phyloP scores from a whole-genome alignment of 2,113 vertebrate species.

The Tychaedon coryphoeus region DNA sequence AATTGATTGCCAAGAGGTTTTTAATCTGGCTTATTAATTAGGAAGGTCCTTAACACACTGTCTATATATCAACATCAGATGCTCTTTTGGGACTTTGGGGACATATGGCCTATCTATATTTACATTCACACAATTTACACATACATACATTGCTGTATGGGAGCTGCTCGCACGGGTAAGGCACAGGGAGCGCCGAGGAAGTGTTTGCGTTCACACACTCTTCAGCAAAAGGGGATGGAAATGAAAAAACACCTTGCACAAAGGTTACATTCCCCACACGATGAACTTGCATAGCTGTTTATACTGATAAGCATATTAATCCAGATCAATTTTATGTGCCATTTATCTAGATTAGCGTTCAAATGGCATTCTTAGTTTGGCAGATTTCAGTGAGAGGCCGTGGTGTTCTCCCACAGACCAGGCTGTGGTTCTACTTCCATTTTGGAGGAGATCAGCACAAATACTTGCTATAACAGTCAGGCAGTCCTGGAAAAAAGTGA shows the following conservation, averaged over 20 bases:
- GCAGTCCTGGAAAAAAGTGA: neutral
- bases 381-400: neutral
- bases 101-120: constrained; percentile 63
- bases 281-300: neutral
- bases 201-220: neutral
- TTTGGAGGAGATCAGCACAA: neutral
- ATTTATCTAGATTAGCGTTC: neutral
- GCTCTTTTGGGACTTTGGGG: constrained; percentile 61
- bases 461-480: neutral
- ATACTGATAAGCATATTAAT: neutral
- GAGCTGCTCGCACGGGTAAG: neutral
- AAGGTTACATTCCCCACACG: neutral
- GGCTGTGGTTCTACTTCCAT: neutral
- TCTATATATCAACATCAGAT: constrained; percentile 65
- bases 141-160: constrained; percentile 4
- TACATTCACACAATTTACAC: constrained; percentile 61
- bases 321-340: neutral
- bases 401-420: neutral
- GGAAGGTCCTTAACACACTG: constrained; percentile 59
- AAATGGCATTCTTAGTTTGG: neutral
- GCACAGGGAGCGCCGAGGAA: neutral
- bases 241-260: neutral
- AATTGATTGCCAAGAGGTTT: constrained; percentile 79
- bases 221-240: neutral
- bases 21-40: constrained; percentile 77